Base-by-base conservation (phyloP, 2,113 vertebrate species). In the Glaucomys volans region DNA sequence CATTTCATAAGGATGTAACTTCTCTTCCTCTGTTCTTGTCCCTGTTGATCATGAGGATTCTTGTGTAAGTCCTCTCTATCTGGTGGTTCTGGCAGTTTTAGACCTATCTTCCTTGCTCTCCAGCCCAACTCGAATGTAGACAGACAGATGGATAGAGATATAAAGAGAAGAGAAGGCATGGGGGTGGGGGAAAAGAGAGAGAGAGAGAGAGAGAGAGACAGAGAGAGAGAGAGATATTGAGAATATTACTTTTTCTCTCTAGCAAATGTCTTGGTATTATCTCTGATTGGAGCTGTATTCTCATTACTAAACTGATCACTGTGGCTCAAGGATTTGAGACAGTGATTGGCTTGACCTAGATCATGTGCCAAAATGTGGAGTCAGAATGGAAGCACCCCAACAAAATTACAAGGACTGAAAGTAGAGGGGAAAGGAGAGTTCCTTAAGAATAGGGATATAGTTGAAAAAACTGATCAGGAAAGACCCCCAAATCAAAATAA, bases 321-420 rank as follows among this genome's bases (percentile, higher is more conserved):
- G 9, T 67, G 74, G 50, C 28, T 85, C 9, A 84, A 83, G 66
- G 62, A 62, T 82, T 80, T 76, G 18, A 16, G 57, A 1, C 64
- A 77, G 4, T 40, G 67, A 88, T 91, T 87, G n/a, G 4, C 80
- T 83, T 95, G 72, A 92, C 54, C 42, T 66, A n/a, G 50, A 85
- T 50, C 66, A 57, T 37, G 28, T 67, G 42, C 59, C 30, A 35
- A 77, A 90, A 50, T 28, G 44, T 57, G 54, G 37, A 71, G 30
- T 30, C 59, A 67, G 2, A 47, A n/a, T 88, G 44, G n/a, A 76
- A 20, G 59, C 28, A 64, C 9, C 28, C 28, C 16, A 83, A 44
- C 20, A 71, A 57, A 91, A 69, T 47, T 62, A 82, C 1, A 28
- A 69, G n/a, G 9, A 37, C 87, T 67, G 7, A 54, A 90, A 88